phyloP scores from a whole-genome alignment of 2,797 vertebrate species.

The Crenichthys baileyi region DNA sequence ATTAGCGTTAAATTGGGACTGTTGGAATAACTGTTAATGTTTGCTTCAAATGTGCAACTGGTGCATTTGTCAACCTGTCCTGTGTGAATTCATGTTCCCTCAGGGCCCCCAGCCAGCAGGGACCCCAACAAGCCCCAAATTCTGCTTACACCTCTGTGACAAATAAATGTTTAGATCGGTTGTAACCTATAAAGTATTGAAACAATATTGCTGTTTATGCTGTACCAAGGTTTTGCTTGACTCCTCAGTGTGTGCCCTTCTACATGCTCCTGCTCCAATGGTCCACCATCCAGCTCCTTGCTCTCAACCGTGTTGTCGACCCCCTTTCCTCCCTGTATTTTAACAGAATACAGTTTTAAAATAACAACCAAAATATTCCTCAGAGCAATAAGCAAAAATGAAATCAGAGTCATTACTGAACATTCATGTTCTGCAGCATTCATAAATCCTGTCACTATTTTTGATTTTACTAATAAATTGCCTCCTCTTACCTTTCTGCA shows the following conservation, averaged over 20 bases:
- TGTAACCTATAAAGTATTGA: not conserved
- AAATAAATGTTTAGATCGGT: not conserved
- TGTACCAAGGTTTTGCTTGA: too few relatives aligned
- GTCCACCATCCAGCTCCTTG: too few relatives aligned
- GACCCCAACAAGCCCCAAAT: not conserved
- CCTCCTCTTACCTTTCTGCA: not conserved
- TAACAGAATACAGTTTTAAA: too few relatives aligned
- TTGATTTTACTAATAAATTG: not conserved
- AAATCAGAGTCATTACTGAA: too few relatives aligned
- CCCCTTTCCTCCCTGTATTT: too few relatives aligned
- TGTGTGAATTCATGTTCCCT: not conserved
- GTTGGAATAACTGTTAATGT: not conserved
- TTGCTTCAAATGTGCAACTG: not conserved
- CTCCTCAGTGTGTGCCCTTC: too few relatives aligned
- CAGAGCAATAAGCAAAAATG: too few relatives aligned
- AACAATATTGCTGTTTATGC: not conserved
- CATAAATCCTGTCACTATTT: not conserved
- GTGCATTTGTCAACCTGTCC: not conserved
- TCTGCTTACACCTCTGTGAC: not conserved
- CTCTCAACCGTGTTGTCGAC: too few relatives aligned
- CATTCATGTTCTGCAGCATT: not conserved
- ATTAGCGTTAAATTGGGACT: not conserved
- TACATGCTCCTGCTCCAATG: too few relatives aligned
- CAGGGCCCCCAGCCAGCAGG: too few relatives aligned
- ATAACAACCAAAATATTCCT: too few relatives aligned